Evolutionary conservation across 2,888 invertebrate species (phyloP).

Genomic region (Amaurobius ferox): DNA sequence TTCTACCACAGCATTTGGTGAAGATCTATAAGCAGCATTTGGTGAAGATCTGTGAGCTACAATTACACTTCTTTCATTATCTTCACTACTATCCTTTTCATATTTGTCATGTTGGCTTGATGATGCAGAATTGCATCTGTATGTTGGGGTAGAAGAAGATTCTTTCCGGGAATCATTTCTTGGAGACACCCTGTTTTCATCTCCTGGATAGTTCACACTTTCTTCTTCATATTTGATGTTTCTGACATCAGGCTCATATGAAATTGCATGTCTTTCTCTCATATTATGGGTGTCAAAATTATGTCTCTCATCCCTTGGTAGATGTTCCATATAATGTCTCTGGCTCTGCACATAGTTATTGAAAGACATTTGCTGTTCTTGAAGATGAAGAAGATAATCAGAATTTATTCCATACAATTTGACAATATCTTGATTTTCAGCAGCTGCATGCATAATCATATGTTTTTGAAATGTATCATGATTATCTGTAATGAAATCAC

Average conservation of each 20-base stretch:
- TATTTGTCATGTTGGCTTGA: neutral
- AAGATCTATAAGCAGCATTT: no score
- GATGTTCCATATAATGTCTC: neutral
- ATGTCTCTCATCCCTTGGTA: neutral
- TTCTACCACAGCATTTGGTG: no score
- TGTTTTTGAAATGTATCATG: slow-evolving; percentile 77
- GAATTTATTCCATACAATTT: slow-evolving; percentile 76
- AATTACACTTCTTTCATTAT: neutral
- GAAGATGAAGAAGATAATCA: slow-evolving; percentile 75
- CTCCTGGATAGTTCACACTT: neutral
- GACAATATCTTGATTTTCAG: slow-evolving; percentile 77
- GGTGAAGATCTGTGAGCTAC: neutral
- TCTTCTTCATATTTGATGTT: slow-evolving; percentile 1
- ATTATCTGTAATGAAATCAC: slow-evolving; percentile 77
- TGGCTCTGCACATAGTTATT: neutral
- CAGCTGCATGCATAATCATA: slow-evolving; percentile 77
- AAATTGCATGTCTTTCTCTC: neutral
- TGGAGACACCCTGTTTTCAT: neutral
- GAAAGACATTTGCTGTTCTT: slow-evolving; percentile 14
- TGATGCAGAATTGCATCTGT: no score
- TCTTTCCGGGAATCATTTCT: neutral
- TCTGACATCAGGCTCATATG: neutral
- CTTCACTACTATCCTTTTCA: neutral
- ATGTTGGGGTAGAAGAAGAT: neutral
- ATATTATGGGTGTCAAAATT: neutral